Percentiles rank a stretch among this genome's conserved stretches.
These are phyloP conservation scores for Rhabdornis inornatus DNA, from an alignment of 2,113 vertebrate species.

Conservation along the genomic window DNA sequence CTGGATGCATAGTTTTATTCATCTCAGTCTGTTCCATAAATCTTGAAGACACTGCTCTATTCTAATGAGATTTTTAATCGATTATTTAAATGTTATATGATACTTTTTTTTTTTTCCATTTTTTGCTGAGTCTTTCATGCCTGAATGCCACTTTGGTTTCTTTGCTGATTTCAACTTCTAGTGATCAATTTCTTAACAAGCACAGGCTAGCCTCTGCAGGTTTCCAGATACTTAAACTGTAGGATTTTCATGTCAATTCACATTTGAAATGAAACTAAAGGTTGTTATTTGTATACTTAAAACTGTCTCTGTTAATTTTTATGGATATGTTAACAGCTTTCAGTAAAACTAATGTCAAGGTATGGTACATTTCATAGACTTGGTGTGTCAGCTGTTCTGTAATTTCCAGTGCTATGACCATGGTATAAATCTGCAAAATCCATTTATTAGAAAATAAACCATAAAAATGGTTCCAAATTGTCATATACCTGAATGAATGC, in stretches of 20 bases:
- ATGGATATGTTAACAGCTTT: neutral
- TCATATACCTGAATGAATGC: neutral
- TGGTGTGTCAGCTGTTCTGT: neutral
- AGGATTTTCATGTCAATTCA: neutral
- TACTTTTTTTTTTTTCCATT: neutral
- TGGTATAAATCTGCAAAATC: slow-evolving; percentile 17
- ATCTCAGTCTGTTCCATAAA: neutral
- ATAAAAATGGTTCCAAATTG: neutral
- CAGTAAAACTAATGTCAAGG: neutral
- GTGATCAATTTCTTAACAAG: neutral
- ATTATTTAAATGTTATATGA: neutral
- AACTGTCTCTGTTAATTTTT: neutral
- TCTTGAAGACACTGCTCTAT: neutral
- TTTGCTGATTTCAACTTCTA: slow-evolving; percentile 13
- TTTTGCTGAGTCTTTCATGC: neutral
- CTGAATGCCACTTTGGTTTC: slow-evolving; percentile 1
- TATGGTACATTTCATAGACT: neutral
- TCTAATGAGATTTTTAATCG: neutral
- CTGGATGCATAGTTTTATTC: neutral
- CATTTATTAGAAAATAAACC: slow-evolving; percentile 18
- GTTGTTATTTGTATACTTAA: neutral
- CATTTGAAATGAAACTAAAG: neutral
- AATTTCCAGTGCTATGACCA: neutral
- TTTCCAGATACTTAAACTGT: neutral
- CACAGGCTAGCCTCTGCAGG: neutral